Evolutionary conservation across 2,113 vertebrate species (phyloP), one percentile per base, ranked within the genome.

Genomic region (Tursiops truncatus): DNA sequence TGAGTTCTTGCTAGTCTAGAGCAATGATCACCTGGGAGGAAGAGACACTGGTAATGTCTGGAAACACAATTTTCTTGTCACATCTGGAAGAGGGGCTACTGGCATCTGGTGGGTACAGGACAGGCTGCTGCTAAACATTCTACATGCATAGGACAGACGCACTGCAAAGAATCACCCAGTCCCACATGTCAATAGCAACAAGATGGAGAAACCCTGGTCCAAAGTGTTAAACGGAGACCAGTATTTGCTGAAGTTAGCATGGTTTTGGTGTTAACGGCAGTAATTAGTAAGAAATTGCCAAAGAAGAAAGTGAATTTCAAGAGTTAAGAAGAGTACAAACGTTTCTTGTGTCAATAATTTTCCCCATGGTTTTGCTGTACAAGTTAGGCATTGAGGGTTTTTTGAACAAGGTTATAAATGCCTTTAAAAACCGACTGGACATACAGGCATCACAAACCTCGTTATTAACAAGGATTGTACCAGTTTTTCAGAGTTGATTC

Each of bases 131-230:
- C 23, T 26, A 38, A 38, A 26, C 21, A 53, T 17, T 76, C 20
- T 6, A 7, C 3, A 6, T 4, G 26, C 58, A 15, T 21, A 23
- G 10, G 2, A 8, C 11, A 77, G 23, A 9, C 4, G 0, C 26
- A 31, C 53, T 58, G 3, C 17, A 50, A 67, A 58, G 25, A 82
- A 36, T 21, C 0, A 3, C 5, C 47, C 58, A 76, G 36, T 5
- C 28, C 14, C 2, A 14, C 70, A 13, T 2, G 12, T 73, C 65
- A 13, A 14, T 7, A 38, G 23, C 58, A 25, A 18, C 83, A 11
- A 12, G 25, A 2, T 1, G 1, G 4, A 21, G 58, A 33, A 56
- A 8, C 6, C 3, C 3, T 63, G 44, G 28, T 56, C 20, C 28
- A 6, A 28, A 15, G 63, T 25, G 0, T n/a, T 50, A 26, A 53